Conservation (phyloP, 2,113 vertebrate species). For the Columba livia region DNA sequence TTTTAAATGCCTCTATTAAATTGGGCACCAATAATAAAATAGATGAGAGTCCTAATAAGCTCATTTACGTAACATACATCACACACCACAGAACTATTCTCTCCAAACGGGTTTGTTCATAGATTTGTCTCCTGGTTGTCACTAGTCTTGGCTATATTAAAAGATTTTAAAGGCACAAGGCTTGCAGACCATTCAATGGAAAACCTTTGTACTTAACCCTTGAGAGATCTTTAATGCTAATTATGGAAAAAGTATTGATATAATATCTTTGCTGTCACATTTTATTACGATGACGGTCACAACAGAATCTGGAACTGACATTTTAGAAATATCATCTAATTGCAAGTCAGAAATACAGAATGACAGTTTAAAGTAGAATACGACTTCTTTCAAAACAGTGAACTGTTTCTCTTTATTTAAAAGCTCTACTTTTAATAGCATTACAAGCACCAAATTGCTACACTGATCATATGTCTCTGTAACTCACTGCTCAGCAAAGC, state of each 20-base stretch:
- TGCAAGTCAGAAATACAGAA: slow-evolving; percentile 78
- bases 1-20: slow-evolving; percentile 88
- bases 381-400: slow-evolving; percentile 71
- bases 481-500: slow-evolving; percentile 37
- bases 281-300: slow-evolving; percentile 82
- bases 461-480: slow-evolving; percentile 25
- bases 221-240: slow-evolving; percentile 87
- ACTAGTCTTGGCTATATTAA: slow-evolving; percentile 68
- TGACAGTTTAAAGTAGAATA: slow-evolving; percentile 78
- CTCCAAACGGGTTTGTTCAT: slow-evolving; percentile 72
- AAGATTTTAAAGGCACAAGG: slow-evolving; percentile 73
- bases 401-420: slow-evolving; percentile 67
- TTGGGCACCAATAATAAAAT: slow-evolving; percentile 85
- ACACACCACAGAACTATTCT: slow-evolving; percentile 76
- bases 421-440: slow-evolving; percentile 63
- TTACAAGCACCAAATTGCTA: slow-evolving; percentile 57
- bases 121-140: slow-evolving; percentile 77
- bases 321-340: slow-evolving; percentile 79
- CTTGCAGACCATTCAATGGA: slow-evolving; percentile 65
- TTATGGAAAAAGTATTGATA: slow-evolving; percentile 90
- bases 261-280: slow-evolving; percentile 90
- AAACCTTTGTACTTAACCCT: slow-evolving; percentile 81
- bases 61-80: slow-evolving; percentile 82
- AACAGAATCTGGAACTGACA: slow-evolving; percentile 73
- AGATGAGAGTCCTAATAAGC: slow-evolving; percentile 85